Evolutionary conservation across 2,888 invertebrate species (phyloP), one percentile per base, ranked within the genome.

Genomic region (Melinaea marsaeus): DNA sequence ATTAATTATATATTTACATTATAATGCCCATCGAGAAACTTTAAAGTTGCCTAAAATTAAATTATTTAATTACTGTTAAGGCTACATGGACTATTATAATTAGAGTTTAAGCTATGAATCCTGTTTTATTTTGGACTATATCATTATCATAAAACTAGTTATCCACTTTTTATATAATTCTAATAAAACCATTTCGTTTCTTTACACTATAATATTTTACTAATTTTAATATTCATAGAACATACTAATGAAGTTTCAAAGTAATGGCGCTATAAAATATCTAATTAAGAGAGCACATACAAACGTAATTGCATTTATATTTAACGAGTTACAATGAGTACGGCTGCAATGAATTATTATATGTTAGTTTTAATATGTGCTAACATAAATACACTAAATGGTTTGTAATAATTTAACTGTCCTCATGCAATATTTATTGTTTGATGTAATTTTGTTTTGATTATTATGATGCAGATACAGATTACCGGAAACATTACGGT

Each of bases 401-500:
- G 74, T 74, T 68, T 61, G 70, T 74, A 63, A 33, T 13, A 13
- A 47, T 57, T 35, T 51, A 54, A 51, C 47, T 54, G 48, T 37
- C 56, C 55, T 22, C 57, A 62, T 47, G 32, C n/a, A 3, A 33
- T 57, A 54, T 47, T 58, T n/a, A 60, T 45, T 33, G 4, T 4
- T 45, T 13, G 13, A 11, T 34, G 22, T 33, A 13, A 6, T 32
- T 61, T 9, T 42, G 42, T 55, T 7, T 4, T 13, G 13, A 37
- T 34, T 57, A 65, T 57, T 59, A 76, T 77, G 59, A 79, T 81
- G 68, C 59, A 60, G 69, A 64, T 57, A 66, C 72, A 32, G 74
- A 75, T 5, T 67, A 71, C 42, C 76, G 85, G 59, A 88, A 82
- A 71, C 79, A 83, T 70, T 89, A 85, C 60, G 88, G 89, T 0